phyloP scores from a whole-genome alignment of 2,113 vertebrate species.

The Acrocephalus arundinaceus region DNA sequence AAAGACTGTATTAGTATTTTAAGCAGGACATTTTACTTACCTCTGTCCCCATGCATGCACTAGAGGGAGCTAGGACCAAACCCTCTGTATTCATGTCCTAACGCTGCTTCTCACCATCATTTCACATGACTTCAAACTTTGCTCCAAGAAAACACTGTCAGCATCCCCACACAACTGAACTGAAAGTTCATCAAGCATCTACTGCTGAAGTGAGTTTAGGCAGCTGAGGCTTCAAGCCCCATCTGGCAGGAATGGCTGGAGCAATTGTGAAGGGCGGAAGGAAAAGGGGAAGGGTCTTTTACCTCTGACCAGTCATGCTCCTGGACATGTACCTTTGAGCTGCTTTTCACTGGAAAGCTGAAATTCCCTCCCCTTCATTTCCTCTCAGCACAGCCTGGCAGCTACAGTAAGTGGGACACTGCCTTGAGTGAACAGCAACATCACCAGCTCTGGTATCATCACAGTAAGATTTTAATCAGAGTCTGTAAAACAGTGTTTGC shows the following conservation, averaged over 20 bases:
- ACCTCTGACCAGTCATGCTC: not conserved
- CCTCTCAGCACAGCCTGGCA: not conserved
- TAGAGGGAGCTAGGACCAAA: slow-evolving; percentile 59
- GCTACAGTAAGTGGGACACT: not conserved
- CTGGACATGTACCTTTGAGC: not conserved
- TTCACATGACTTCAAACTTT: not conserved
- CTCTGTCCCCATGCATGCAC: not conserved
- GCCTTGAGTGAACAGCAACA: not conserved
- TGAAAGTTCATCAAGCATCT: not conserved
- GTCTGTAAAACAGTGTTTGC: not conserved
- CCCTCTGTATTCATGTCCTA: not conserved
- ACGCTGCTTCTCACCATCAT: fast-evolving
- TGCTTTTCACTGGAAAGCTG: not conserved
- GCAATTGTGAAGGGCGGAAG: not conserved
- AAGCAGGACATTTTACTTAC: not conserved
- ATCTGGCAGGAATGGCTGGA: not conserved
- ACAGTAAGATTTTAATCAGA: not conserved
- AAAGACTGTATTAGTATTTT: not conserved
- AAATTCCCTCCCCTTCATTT: not conserved
- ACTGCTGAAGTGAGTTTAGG: not conserved
- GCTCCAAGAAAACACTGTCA: not conserved
- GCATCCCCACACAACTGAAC: not conserved
- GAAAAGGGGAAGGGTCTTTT: not conserved
- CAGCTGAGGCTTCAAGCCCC: not conserved
- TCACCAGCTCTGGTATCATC: not conserved